phyloP scores from a whole-genome alignment of 2,888 invertebrate species.

The Zaprionus bogoriensis region DNA sequence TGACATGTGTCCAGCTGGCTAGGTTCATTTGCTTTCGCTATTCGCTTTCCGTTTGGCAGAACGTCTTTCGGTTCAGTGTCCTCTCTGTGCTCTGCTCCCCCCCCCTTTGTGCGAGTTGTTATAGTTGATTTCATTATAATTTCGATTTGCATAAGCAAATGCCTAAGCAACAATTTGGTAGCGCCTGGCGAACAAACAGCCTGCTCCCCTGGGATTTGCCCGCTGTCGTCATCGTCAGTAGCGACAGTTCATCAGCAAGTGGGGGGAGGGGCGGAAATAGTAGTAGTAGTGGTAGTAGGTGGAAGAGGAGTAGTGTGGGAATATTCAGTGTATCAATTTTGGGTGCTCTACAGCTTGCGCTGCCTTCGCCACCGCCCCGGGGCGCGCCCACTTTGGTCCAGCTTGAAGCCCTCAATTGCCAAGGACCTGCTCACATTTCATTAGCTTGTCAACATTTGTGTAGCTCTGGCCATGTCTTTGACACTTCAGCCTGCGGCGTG shows the following conservation, averaged over 20 bases:
- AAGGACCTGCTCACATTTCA: slow-evolving; percentile 71
- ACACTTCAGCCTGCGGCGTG: slow-evolving; percentile 72
- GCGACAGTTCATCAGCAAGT: slow-evolving; percentile 52
- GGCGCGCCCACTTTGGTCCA: neutral
- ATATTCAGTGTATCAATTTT: slow-evolving; percentile 76
- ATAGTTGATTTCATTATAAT: slow-evolving; percentile 76
- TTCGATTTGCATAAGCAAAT: slow-evolving; percentile 78
- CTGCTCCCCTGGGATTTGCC: slow-evolving; percentile 60
- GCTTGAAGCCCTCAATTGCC: slow-evolving; percentile 25
- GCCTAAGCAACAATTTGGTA: slow-evolving; percentile 61
- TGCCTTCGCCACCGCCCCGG: neutral
- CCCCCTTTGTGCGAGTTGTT: slow-evolving; percentile 38
- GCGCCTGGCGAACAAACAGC: no score
- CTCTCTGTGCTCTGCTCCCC: neutral
- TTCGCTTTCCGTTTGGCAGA: slow-evolving; percentile 15
- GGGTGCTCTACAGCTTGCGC: slow-evolving; percentile 20
- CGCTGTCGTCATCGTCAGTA: slow-evolving; percentile 42
- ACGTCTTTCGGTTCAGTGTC: neutral
- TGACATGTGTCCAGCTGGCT: slow-evolving; percentile 3
- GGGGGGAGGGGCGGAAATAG: no score
- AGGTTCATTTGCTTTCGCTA: slow-evolving; percentile 4
- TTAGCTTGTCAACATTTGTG: slow-evolving; percentile 78
- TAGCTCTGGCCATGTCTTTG: slow-evolving; percentile 69
- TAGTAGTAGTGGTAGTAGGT: slow-evolving; percentile 14
- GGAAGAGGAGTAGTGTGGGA: slow-evolving; percentile 18